Evolutionary conservation across 1,140 invertebrate species (phyloP), one percentile per base, ranked within the genome.

Genomic region (Colletes latitarsis): DNA sequence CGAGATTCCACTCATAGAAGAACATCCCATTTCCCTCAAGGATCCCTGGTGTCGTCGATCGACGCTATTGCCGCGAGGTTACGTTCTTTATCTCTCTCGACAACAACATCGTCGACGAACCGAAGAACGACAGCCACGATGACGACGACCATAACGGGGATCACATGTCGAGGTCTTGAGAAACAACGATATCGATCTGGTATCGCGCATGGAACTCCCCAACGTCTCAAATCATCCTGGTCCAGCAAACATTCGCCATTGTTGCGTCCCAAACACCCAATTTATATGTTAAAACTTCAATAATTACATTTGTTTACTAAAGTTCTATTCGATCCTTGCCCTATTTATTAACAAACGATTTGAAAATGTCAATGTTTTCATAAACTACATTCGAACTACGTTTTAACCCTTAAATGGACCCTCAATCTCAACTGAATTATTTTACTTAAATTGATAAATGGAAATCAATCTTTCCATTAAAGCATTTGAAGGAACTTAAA

Each of bases 151-250:
- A 86, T 79, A 79, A 82, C 79, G 39, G 78, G 67, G 75, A 79
- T 85, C 75, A 79, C 58, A 46, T 68, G 79, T 86, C 80, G 70
- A 15, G 74, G 19, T 74, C 39, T 83, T 63, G 84, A 85, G 83
- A 85, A 85, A 85, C 80, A 79, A 46, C 80, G 75, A 82, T 85
- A 86, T 86, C 75, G 83, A 86, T 86, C 83, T 75, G 70, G 14
- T 79, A 79, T 85, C 79, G 75, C 84, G 80, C 80, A 76, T 69
- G 80, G 80, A 75, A 67, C 79, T 68, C 49, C 60, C 55, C 57
- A 79, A 57, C 66, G 57, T 82, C 79, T 79, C 84, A 69, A 86
- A 86, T 86, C 74, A 85, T 85, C 74, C 63, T 58, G 62, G 62
- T 76, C 43, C 68, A 73, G 60, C 62, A 76, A 75, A 53, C 30